A percentile compares a stretch with the other conserved stretches of the same genome.
Conservation (phyloP, 2,888 invertebrate genomes). For the Chironomus tentans region DNA sequence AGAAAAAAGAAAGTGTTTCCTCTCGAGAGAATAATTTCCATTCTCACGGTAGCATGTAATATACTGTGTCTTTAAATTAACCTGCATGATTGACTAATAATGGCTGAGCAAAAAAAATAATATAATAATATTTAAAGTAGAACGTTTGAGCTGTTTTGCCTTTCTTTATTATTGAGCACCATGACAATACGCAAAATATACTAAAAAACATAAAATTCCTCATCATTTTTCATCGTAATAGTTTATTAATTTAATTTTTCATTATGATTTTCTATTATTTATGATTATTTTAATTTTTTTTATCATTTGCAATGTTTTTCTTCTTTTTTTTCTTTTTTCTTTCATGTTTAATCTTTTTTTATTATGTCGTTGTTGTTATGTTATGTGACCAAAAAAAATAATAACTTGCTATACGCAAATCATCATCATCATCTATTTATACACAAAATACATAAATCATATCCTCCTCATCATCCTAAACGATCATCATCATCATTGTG, state of each 20-base stretch:
- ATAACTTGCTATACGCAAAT: constrained; percentile 8
- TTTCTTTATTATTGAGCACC: background rate
- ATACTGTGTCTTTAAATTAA: too few relatives aligned
- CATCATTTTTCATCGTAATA: background rate
- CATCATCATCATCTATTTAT: constrained; percentile 5
- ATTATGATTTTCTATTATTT: too few relatives aligned
- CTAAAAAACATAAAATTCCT: background rate
- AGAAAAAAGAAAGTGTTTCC: too few relatives aligned
- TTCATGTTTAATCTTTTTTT: constrained; percentile 17
- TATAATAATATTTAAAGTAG: background rate
- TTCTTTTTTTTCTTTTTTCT: constrained; percentile 17
- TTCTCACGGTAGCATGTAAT: too few relatives aligned
- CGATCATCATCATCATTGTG: too few relatives aligned
- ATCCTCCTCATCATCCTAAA: constrained; percentile 17
- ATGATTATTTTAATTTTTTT: background rate
- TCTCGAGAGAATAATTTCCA: too few relatives aligned
- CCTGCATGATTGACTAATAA: too few relatives aligned
- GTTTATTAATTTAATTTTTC: too few relatives aligned
- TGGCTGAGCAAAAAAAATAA: too few relatives aligned
- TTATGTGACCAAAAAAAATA: background rate
- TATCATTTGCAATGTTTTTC: constrained; percentile 27
- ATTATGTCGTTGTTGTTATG: constrained; percentile 24
- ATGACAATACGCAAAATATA: background rate
- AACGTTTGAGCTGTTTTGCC: background rate
- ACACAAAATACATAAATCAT: background rate